Conservation (phyloP, 2,113 vertebrate genomes). For the Leptobrachium leishanense region DNA sequence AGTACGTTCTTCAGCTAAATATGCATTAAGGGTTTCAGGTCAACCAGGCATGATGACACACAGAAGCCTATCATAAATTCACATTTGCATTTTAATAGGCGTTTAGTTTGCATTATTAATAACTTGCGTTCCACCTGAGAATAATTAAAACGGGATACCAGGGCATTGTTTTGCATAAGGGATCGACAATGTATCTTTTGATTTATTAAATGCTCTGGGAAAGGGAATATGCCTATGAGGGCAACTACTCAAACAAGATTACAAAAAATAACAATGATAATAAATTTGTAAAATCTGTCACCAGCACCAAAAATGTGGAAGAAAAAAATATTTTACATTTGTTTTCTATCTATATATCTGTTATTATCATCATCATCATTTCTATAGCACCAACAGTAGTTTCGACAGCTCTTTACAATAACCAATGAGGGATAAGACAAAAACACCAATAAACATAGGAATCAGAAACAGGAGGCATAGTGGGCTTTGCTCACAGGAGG, state of each 20-base stretch:
- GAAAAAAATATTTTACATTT: too few relatives aligned
- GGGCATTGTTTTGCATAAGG: conserved; percentile 20
- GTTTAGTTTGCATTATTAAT: conserved; percentile 48
- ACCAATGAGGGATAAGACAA: too few relatives aligned
- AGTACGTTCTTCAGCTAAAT: conserved; percentile 10
- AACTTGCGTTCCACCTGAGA: conserved; percentile 18
- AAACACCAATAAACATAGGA: too few relatives aligned
- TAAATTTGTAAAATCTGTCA: too few relatives aligned
- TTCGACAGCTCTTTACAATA: too few relatives aligned
- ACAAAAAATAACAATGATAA: too few relatives aligned
- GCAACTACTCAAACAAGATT: background rate
- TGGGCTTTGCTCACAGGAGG: too few relatives aligned
- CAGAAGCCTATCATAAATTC: conserved; percentile 5
- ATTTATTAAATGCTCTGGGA: conserved; percentile 34
- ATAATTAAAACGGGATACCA: conserved; percentile 18
- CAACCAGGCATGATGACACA: conserved; percentile 29
- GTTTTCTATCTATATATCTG: too few relatives aligned
- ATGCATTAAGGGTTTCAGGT: conserved; percentile 12
- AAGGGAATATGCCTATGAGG: conserved; percentile 32
- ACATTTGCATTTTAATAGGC: conserved; percentile 44
- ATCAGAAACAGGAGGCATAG: too few relatives aligned
- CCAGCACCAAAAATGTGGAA: too few relatives aligned
- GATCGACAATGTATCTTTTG: conserved; percentile 32
- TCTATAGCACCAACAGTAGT: too few relatives aligned
- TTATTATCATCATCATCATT: too few relatives aligned